Evolutionary conservation across 2,113 vertebrate genomes (phyloP), one percentile per base, ranked within the genome.

Genomic region (Microcebus jonahi): DNA sequence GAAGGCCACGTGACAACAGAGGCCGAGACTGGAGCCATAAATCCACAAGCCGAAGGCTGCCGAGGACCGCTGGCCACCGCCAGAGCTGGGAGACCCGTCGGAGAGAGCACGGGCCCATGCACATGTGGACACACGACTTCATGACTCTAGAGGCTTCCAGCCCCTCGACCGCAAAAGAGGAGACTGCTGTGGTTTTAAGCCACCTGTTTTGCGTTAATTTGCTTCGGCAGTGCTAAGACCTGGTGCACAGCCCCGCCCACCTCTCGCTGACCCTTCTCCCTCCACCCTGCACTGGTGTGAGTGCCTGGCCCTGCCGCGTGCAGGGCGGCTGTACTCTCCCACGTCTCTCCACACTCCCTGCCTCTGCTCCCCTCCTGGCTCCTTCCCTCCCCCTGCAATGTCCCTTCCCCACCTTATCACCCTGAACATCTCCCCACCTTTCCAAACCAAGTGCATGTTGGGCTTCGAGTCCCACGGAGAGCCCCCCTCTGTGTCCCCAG

Each of bases 271-370:
- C 17, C 50, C 59, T 39, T 61, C n/a, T 23, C 2, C 12, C 53
- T 25, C 42, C 11, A 0, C 21, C 20, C 50, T 18, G 42, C 14
- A 17, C 4, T 0, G 25, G 48, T 15, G 15, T 12, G 10, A 21
- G 0, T 2, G 3, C 7, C 6, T 1, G 5, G 1, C 36, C 14
- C 10, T 4, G 3, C 9, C 50, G 70, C 6, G 1, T 18, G 4
- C 4, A 1, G 3, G 12, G 17, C 6, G 8, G 5, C 45, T 31
- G 7, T 42, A 1, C 6, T 18, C 13, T 23, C 57, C 45, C 42
- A 34, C 1, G 2, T 0, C 23, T 29, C 29, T 21, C 39, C 12
- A 6, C 11, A 0, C 0, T 1, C 5, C 25, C 36, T 29, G 7
- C 42, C 17, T 90, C 53, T 14, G 1, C 39, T 71, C 2, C 8